Evolutionary conservation across 2,888 invertebrate species (phyloP).

Genomic region (Brachyopa scutellaris): DNA sequence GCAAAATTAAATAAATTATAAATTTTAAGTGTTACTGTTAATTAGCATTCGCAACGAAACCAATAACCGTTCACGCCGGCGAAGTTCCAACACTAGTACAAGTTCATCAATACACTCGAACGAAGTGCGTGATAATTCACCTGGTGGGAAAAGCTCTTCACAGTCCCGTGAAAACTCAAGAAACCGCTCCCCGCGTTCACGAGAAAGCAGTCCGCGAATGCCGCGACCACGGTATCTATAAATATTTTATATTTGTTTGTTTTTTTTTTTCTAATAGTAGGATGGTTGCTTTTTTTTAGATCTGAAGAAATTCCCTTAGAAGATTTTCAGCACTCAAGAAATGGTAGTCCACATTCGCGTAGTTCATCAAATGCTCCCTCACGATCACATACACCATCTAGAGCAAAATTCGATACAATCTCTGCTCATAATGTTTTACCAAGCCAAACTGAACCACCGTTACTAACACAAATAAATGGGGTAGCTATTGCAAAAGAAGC

Average conservation of each 20-base stretch:
- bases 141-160: slow-evolving; percentile 82
- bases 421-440: slow-evolving; percentile 75
- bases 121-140: slow-evolving; percentile 80
- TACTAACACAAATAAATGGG: slow-evolving; percentile 74
- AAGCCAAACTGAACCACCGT: slow-evolving; percentile 70
- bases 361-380: slow-evolving; percentile 79
- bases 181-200: slow-evolving; percentile 82
- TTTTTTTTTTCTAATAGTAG: neutral
- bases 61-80: slow-evolving; percentile 79
- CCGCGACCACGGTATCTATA: slow-evolving; percentile 85
- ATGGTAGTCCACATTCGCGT: slow-evolving; percentile 81
- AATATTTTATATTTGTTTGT: neutral
- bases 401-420: slow-evolving; percentile 77
- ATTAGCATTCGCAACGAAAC: slow-evolving; percentile 76
- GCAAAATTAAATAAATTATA: neutral
- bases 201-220: slow-evolving; percentile 88
- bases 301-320: slow-evolving; percentile 92
- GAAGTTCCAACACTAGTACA: slow-evolving; percentile 82
- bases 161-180: slow-evolving; percentile 79
- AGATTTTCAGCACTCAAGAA: slow-evolving; percentile 86
- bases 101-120: slow-evolving; percentile 78
- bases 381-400: slow-evolving; percentile 82
- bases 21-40: neutral
- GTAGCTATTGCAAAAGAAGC: slow-evolving; percentile 76
- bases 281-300: slow-evolving; percentile 71